Evolutionary conservation across 1,140 invertebrate genomes (phyloP).

Genomic region (Macrobrachium nipponense): DNA sequence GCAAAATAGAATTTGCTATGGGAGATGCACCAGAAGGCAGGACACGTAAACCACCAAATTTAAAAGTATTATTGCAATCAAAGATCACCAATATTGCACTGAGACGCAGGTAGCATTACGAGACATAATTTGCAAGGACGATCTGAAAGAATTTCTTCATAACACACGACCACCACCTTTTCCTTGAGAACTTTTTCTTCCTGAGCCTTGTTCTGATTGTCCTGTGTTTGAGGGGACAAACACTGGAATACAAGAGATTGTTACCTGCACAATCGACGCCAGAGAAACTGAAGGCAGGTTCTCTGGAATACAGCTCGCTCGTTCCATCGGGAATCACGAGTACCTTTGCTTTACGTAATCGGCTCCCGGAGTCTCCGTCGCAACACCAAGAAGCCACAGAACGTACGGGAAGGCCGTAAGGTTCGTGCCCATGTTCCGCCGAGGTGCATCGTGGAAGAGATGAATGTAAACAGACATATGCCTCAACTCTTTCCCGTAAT

Average conservation of each 20-base stretch:
- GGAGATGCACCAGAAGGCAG: too few relatives aligned
- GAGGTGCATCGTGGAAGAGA: neutral
- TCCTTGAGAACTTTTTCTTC: neutral
- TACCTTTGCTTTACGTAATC: slow-evolving; percentile 46
- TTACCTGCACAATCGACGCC: too few relatives aligned
- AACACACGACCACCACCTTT: too few relatives aligned
- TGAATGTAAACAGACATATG: slow-evolving; percentile 18
- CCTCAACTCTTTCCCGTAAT: neutral
- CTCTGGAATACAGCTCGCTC: slow-evolving; percentile 21
- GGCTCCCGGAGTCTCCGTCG: slow-evolving; percentile 6
- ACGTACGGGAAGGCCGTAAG: slow-evolving; percentile 4
- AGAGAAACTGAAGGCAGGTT: neutral
- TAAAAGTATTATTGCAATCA: too few relatives aligned
- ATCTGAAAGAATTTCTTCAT: too few relatives aligned
- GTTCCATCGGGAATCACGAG: slow-evolving; percentile 47
- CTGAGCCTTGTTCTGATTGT: neutral
- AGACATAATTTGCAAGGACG: too few relatives aligned
- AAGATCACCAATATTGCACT: too few relatives aligned
- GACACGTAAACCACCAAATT: too few relatives aligned
- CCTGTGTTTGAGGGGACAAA: neutral
- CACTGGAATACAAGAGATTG: neutral
- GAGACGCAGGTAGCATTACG: too few relatives aligned
- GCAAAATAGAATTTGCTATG: too few relatives aligned
- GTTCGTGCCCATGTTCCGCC: slow-evolving; percentile 18
- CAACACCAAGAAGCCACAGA: slow-evolving; percentile 34